Evolutionary conservation across 30 jellyfish, hydroid and myxozoan genomes (phyloP), one percentile per base, ranked within the genome.

Genomic region (Hydra vulgaris): DNA sequence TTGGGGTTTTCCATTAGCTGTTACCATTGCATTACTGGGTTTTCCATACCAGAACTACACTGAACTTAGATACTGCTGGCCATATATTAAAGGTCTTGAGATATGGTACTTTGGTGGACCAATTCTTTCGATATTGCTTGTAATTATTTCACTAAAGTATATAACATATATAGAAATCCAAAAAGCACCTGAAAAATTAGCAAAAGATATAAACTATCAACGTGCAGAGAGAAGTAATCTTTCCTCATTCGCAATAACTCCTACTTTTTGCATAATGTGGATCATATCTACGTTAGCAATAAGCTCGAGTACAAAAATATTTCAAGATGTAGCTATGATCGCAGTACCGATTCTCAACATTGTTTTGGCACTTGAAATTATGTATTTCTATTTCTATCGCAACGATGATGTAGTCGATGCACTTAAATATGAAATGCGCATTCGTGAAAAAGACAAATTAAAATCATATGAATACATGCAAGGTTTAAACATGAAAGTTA

Each of bases 61-160:
- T 1, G 71, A 76, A 18, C 70, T 89, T 72, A 75, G 89, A 78
- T 80, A 73, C 77, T 90, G 97, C 83, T 90, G 97, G 97, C 83
- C 79, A 7, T 90, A 90, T 70, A 89, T 86, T 23, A 79, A 80
- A 54, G 97, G 95, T 17, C 20, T 80, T 7, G 95, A 86, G 0
- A 74, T 85, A 82, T 82, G 95, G 92, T 90, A 79, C 86, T 90
- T 90, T 75, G 89, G 83, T 23, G 96, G 96, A 7, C 97, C 97
- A 18, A 82, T 90, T 17, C 86, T 74, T 3, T 88, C 80, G 15
- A 69, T 90, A 74, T 76, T 85, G 21, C 25, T 86, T 15, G 97
- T 85, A 76, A 70, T 89, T 74, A 55, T 69, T 18, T 76, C 53
- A 20, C 21, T 90, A 7, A 88, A 92, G 22, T 26, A 85, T 74